These are phyloP conservation scores for Platysteira castanea DNA, from an alignment of 2,113 vertebrate genomes.

Conservation along the genomic window DNA sequence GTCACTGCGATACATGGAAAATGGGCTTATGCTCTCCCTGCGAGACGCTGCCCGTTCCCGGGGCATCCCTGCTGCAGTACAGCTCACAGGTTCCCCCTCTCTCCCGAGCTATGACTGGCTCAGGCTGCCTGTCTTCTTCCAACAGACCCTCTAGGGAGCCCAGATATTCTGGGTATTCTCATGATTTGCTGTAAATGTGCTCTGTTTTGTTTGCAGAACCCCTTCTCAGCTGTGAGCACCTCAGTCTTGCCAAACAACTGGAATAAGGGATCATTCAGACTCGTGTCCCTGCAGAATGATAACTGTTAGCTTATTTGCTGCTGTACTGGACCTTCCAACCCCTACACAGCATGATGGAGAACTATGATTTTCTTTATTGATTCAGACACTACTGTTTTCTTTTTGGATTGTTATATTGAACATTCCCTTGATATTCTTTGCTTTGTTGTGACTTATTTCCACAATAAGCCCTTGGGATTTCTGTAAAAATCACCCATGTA, in stretches of 20 bases:
- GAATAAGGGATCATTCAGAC: not conserved
- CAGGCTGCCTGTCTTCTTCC: not conserved
- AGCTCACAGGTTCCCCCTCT: not conserved
- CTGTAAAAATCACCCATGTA: not conserved
- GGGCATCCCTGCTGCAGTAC: not conserved
- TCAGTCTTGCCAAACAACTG: slow-evolving; percentile 7
- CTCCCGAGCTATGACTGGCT: not conserved
- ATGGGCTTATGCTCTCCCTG: not conserved
- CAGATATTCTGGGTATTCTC: not conserved
- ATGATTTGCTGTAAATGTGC: not conserved
- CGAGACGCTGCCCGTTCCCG: rapidly evolving
- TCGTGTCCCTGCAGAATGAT: slow-evolving; percentile 12
- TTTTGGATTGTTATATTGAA: not conserved
- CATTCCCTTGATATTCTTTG: not conserved
- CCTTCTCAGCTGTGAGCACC: not conserved
- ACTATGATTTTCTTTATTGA: not conserved
- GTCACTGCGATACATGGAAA: not conserved
- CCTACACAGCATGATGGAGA: not conserved
- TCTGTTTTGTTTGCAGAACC: not conserved
- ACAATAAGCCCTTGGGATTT: not conserved
- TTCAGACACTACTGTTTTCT: not conserved
- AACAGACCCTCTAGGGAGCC: not conserved
- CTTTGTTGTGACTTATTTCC: not conserved
- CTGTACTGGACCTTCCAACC: slow-evolving; percentile 18
- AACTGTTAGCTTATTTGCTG: slow-evolving; percentile 10